Base-by-base conservation (phyloP, 2,888 invertebrate species). In the Eupithecia tripunctaria region DNA sequence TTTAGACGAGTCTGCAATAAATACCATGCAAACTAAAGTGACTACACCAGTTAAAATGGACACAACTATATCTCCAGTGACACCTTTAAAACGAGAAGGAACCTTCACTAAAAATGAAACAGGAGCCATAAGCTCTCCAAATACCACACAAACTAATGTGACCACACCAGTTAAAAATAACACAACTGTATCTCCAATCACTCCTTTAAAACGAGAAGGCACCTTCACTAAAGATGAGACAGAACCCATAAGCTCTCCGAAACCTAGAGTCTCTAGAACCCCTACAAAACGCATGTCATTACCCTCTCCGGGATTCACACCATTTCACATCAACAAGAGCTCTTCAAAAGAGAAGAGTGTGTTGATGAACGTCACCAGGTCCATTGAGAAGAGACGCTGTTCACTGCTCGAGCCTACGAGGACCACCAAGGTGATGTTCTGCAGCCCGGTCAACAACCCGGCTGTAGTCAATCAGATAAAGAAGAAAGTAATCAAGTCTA, bases 401-500 rank as follows among this genome's bases (percentile, higher is more conserved):
- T 85, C 86, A 0, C 10, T 83, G 0, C 73, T 76, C 0, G 90
- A 89, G 1, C 75, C 78, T 0, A 85, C 87, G 0, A 84, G 88
- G 74, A 73, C 82, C 5, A 91, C 92, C 0, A 87, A 81, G 77
- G 94, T 94, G 5, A 93, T 92, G 92, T 94, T 94, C 82, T 93
- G 93, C 81, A 94, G 93, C 73, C 93, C 94, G 0, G 85, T 89
- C 1, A 88, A 92, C 74, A 89, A 88, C 66, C 88, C 89, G 0
- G 80, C 76, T 0, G 78, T 85, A 0, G 82, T 82, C 1, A 82
- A 82, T 2, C 89, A 89, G 70, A 86, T 88, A 74, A 90, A 88
- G 72, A 86, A 82, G 60, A 93, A 91, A 75, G 82, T 94, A 21
- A 93, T 95, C 71, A 95, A 94, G 77, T 95, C 94, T 1, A 95